Evolutionary conservation across 2,888 invertebrate species (phyloP).

Genomic region (Hemaris fuciformis): DNA sequence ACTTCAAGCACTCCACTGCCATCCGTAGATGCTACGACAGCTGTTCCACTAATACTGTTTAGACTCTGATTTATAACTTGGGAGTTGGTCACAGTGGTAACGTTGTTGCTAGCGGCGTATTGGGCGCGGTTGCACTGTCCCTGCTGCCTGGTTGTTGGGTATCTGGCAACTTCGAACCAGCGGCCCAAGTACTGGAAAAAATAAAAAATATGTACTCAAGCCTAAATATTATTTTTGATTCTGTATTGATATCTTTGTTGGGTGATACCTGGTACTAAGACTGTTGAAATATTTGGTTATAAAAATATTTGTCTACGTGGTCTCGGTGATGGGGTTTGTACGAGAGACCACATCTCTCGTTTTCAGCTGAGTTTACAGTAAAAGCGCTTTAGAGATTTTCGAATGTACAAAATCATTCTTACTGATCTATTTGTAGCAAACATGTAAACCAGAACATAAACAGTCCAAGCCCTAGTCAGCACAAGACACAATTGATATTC

Average conservation of each 20-base stretch:
- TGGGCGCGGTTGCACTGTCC: constrained; percentile 83
- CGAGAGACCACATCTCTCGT: too few relatives aligned
- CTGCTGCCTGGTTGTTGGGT: constrained; percentile 81
- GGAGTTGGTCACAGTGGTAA: constrained; percentile 42
- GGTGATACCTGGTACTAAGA: too few relatives aligned
- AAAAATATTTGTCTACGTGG: too few relatives aligned
- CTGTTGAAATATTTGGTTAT: too few relatives aligned
- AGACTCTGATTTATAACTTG: constrained; percentile 63
- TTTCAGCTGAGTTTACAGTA: too few relatives aligned
- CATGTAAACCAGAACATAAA: too few relatives aligned
- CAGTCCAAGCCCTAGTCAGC: too few relatives aligned
- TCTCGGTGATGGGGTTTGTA: too few relatives aligned
- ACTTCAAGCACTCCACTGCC: constrained; percentile 79
- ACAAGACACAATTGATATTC: too few relatives aligned
- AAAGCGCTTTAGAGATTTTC: too few relatives aligned
- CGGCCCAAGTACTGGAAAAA: constrained; percentile 57
- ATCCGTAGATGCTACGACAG: constrained; percentile 60
- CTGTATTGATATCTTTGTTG: constrained; percentile 1
- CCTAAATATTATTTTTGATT: neutral
- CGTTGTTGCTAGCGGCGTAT: constrained; percentile 56
- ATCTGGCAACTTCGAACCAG: constrained; percentile 85
- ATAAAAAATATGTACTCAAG: neutral
- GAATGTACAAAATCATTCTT: too few relatives aligned
- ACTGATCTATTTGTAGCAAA: too few relatives aligned
- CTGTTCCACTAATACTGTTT: constrained; percentile 74